phyloP scores from a whole-genome alignment of 2,888 invertebrate species.

The Holacanthella duospinosa region DNA sequence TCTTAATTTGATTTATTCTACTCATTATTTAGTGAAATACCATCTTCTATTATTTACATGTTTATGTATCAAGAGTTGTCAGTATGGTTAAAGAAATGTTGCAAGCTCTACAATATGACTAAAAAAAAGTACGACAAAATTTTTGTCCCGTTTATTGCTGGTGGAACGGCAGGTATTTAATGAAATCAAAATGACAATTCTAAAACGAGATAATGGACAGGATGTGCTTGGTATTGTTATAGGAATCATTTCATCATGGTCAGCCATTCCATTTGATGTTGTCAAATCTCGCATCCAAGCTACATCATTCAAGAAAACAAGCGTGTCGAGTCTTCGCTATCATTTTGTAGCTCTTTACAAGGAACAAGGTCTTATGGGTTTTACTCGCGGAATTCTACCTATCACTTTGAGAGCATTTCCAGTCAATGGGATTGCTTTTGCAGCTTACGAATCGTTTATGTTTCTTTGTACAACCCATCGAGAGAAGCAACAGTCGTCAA shows the following conservation, averaged over 20 bases:
- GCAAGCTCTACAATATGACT: not conserved
- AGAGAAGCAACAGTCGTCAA: too few relatives aligned
- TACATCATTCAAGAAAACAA: not conserved
- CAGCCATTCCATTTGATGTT: not conserved
- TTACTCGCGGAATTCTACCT: not conserved
- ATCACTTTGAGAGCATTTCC: not conserved
- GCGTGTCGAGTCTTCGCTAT: not conserved
- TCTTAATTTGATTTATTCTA: not conserved
- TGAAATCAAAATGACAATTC: not conserved
- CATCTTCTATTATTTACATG: not conserved
- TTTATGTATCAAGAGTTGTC: not conserved
- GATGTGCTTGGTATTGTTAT: not conserved
- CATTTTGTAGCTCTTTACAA: not conserved
- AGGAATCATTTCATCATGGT: not conserved
- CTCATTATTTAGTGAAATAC: not conserved
- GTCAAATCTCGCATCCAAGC: not conserved
- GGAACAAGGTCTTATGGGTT: not conserved
- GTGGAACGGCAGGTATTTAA: constrained; percentile 3
- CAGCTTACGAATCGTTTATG: not conserved
- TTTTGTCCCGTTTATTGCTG: not conserved
- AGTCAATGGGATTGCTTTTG: not conserved
- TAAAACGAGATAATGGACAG: not conserved
- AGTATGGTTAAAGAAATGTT: too few relatives aligned
- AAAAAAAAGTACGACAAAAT: not conserved
- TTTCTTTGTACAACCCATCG: constrained; percentile 5